A percentile compares a stretch with the other conserved stretches of the same genome.
Evolutionary conservation across 1,140 invertebrate genomes (phyloP).

Genomic region (Apis dorsata): DNA sequence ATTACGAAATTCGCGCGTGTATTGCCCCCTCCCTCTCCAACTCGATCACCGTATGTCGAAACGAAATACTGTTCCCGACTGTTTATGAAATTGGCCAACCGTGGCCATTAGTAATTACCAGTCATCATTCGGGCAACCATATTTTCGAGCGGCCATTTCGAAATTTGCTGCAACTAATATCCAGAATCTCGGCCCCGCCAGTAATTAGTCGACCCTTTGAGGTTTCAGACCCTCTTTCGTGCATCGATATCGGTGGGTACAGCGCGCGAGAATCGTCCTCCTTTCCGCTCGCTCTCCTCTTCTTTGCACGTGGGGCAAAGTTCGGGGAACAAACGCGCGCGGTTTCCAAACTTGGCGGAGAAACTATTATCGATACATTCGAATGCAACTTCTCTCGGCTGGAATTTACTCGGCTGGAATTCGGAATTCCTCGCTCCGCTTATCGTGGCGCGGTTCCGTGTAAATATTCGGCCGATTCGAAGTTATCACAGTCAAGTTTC

Average conservation of each 20-base stretch:
- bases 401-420: slow-evolving; percentile 3
- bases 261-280: slow-evolving; percentile 12
- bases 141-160: slow-evolving; percentile 33
- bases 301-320: slow-evolving; percentile 17
- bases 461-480: background rate
- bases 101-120: slow-evolving; percentile 12
- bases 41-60: background rate
- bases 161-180: slow-evolving; percentile 10
- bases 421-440: background rate
- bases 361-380: slow-evolving; percentile 38
- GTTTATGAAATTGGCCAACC: slow-evolving; percentile 2
- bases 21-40: background rate
- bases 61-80: background rate
- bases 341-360: background rate
- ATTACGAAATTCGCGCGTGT: background rate
- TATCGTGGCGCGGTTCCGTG: too few relatives aligned
- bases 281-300: background rate
- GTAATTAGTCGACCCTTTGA: slow-evolving; percentile 56
- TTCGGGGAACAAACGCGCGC: slow-evolving; percentile 1
- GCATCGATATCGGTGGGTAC: slow-evolving; percentile 50
- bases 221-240: slow-evolving; percentile 43
- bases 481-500: too few relatives aligned
- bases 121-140: slow-evolving; percentile 3
- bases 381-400: background rate
- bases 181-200: background rate